Base-by-base conservation (phyloP, 2,797 vertebrate species). In the Xiphorhynchus erythropygius region DNA sequence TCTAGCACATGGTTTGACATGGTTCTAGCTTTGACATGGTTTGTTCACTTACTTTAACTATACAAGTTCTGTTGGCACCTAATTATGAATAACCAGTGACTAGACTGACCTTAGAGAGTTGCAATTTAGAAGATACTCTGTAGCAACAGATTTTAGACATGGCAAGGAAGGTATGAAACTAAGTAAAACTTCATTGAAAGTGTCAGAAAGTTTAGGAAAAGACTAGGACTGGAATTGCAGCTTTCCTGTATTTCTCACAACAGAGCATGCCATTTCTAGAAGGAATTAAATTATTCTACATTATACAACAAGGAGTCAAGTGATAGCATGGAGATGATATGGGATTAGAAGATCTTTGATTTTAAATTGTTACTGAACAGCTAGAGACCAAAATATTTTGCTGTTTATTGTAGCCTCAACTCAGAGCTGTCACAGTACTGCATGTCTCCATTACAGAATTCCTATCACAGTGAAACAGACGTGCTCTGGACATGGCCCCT, bases 271-370 rank as follows among this genome's bases (percentile, higher is more conserved):
- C 22, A 28, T 92, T 90, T 90, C 42, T 42, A 37, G 69, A 75
- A 68, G 46, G 49, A 94, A 90, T 81, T 59, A 84, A 73, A 75
- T 89, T 62, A 52, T 83, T 89, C 33, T 74, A 41, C 41, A 27
- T 70, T 50, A 32, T 53, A 75, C 32, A 70, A 44, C 42, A 91
- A 73, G 12, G 30, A 77, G 32, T 67, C 25, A 77, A 91, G 22
- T 64, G 68, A 91, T 70, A 81, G 30, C 49, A 33, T 39, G 30
- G 42, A 77, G 49, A 68, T 91, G 23, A 53, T 87, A 89, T 23
- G 24, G 78, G 62, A 87, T 87, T 90, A 81, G 41, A 56, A 83
- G 49, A 49, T 70, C 57, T 94, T 95, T 93, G 87, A 91, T 91
- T 91, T 93, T n/a, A 89, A 95, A 81, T 87, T 71, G 11, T 87